Conservation (phyloP, 1,140 invertebrate genomes). For the Diachasma alloeum region DNA sequence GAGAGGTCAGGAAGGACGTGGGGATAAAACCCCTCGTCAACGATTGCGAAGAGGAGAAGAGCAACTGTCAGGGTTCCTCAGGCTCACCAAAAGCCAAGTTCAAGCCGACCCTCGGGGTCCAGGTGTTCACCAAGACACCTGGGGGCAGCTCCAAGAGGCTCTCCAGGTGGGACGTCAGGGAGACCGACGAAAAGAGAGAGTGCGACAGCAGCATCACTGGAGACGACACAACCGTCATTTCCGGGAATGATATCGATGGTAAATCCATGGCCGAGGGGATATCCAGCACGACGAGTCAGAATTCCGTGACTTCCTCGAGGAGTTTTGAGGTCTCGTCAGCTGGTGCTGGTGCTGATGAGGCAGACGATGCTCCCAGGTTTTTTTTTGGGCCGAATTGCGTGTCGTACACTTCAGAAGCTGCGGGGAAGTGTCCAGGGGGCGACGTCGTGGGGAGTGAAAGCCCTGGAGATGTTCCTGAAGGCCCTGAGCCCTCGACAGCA, state of each 20-base stretch:
- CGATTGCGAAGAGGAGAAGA: constrained; percentile 22
- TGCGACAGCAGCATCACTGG: constrained; percentile 52
- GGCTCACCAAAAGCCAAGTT: constrained; percentile 50
- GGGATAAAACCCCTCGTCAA: neutral
- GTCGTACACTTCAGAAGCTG: constrained; percentile 42
- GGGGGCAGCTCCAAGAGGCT: constrained; percentile 51
- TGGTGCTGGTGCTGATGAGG: neutral
- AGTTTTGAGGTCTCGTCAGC: neutral
- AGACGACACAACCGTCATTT: constrained; percentile 50
- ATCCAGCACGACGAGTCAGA: constrained; percentile 30
- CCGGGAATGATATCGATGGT: constrained; percentile 13
- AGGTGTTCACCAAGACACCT: constrained; percentile 50
- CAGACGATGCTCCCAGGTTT: constrained; percentile 52
- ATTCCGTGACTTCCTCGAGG: constrained; percentile 11
- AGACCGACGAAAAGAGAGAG: constrained; percentile 46
- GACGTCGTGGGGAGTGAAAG: constrained; percentile 10
- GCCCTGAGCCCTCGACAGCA: neutral
- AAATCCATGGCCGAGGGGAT: constrained; percentile 19
- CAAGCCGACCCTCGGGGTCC: constrained; percentile 59
- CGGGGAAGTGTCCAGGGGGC: neutral
- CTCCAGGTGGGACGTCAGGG: constrained; percentile 65
- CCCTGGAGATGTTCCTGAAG: neutral
- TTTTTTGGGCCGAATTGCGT: constrained; percentile 64
- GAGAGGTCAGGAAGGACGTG: neutral
- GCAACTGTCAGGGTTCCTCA: constrained; percentile 36